Evolutionary conservation across 2,797 vertebrate genomes (phyloP), one percentile per base, ranked within the genome.

Genomic region (Taeniopygia guttata): DNA sequence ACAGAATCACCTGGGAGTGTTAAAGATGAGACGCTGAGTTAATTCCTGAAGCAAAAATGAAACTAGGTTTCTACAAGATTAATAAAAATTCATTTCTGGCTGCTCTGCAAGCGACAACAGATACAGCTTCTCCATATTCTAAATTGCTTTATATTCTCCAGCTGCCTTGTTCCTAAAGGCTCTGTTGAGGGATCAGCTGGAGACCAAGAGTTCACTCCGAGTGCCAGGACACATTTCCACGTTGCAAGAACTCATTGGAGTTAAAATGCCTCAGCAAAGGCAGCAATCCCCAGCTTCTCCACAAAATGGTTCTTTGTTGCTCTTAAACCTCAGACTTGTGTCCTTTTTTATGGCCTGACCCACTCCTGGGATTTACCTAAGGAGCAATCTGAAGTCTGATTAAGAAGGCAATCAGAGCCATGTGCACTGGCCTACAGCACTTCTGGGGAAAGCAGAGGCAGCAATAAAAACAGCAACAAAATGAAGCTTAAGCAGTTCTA

Each of bases 381-480:
- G 85, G 89, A 94, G 85, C 89, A 74, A 89, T 94, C 83, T 2
- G 27, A 59, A 89, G 87, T 29, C 95, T 94, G 91, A 95, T 95
- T 96, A 93, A 95, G 96, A 93, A 94, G 83, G 77, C 95, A 96
- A 94, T 94, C 63, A 70, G 91, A 73, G 94, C 91, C 76, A 46
- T 6, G 83, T 56, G 80, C 93, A 34, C 73, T 30, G 80, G 84
- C 58, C 91, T 93, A 95, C 87, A 81, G 91, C 87, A 83, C 89
- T 90, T 88, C 83, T 94, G 95, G 85, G 94, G 77, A 82, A 93
- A 95, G 87, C 79, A 69, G 21, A 82, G 77, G 94, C 85, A 94
- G 91, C 93, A 94, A 95, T 95, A 95, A 95, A 95, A 72, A 64
- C 72, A 92, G 83, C 86, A 92, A 94, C 82, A 91, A 95, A 97